phyloP scores from a whole-genome alignment of 2,888 invertebrate genomes.

The Watsonalla binaria region DNA sequence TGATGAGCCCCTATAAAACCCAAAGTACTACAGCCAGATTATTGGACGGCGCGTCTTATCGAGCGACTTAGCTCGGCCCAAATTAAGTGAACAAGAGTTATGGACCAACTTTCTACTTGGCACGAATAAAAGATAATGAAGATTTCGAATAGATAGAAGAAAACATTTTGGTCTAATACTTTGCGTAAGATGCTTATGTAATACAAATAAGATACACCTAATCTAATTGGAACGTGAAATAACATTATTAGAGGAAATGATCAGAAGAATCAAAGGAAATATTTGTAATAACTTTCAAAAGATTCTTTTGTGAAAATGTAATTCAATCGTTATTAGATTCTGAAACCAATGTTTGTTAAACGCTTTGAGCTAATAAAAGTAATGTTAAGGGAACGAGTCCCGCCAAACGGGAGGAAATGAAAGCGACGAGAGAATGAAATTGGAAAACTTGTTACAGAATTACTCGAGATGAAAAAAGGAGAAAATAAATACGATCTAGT shows the following conservation, averaged over 20 bases:
- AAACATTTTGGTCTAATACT: constrained; percentile 39
- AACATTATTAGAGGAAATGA: constrained; percentile 4
- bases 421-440: constrained; percentile 75
- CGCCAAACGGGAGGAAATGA: constrained; percentile 70
- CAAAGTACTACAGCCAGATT: constrained; percentile 58
- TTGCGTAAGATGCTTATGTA: constrained; percentile 7
- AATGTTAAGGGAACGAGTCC: constrained; percentile 65
- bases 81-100: constrained; percentile 72
- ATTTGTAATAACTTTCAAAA: constrained; percentile 8
- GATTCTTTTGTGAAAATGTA: constrained; percentile 47
- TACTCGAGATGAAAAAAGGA: constrained; percentile 64
- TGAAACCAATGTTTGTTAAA: constrained; percentile 74
- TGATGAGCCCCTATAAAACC: constrained; percentile 58
- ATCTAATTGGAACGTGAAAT: not conserved
- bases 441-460: constrained; percentile 77
- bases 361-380: constrained; percentile 76
- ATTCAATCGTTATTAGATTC: constrained; percentile 64
- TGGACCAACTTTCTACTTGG: constrained; percentile 65
- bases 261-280: constrained; percentile 8
- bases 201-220: not conserved
- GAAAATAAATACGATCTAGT: constrained; percentile 64
- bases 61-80: constrained; percentile 58
- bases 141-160: constrained; percentile 66
- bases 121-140: constrained; percentile 70
- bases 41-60: constrained; percentile 65